These are phyloP conservation scores for Calidris pygmaea DNA, from an alignment of 2,113 vertebrate genomes.

Conservation along the genomic window DNA sequence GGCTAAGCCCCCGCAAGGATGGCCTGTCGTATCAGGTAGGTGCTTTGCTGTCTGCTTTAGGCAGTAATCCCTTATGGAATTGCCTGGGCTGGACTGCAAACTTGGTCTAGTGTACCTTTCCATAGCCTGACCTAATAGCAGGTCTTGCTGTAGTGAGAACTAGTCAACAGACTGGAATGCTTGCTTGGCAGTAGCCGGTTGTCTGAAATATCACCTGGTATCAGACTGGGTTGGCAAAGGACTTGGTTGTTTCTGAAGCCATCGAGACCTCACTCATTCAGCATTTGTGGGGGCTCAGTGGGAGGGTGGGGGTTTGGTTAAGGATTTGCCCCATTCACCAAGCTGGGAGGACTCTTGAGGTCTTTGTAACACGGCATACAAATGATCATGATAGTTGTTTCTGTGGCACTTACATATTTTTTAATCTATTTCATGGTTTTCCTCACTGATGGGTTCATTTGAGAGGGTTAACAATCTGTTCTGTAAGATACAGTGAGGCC, in stretches of 20 bases:
- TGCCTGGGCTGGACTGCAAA: background rate
- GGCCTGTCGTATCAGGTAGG: constrained; percentile 92
- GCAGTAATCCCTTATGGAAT: background rate
- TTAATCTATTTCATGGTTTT: background rate
- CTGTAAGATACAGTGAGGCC: background rate
- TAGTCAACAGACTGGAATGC: constrained; percentile 14
- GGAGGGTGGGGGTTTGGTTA: rapidly evolving
- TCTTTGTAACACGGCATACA: background rate
- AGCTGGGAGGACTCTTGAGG: background rate
- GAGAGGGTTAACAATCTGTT: background rate
- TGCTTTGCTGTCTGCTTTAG: background rate
- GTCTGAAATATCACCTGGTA: background rate
- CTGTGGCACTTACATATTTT: background rate
- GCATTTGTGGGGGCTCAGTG: rapidly evolving
- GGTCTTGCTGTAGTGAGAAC: background rate
- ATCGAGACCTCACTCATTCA: rapidly evolving
- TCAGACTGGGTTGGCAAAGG: background rate
- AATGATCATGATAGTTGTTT: background rate
- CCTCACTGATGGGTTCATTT: background rate
- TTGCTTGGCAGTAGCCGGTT: background rate
- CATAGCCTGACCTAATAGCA: background rate
- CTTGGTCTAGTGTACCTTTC: background rate
- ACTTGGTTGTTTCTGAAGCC: background rate
- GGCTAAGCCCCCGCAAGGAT: constrained; percentile 91
- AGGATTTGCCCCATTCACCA: background rate